A percentile compares a stretch with the other conserved stretches of the same genome.
Conservation (phyloP, 2,888 invertebrate genomes). For the Pardosa pseudoannulata region DNA sequence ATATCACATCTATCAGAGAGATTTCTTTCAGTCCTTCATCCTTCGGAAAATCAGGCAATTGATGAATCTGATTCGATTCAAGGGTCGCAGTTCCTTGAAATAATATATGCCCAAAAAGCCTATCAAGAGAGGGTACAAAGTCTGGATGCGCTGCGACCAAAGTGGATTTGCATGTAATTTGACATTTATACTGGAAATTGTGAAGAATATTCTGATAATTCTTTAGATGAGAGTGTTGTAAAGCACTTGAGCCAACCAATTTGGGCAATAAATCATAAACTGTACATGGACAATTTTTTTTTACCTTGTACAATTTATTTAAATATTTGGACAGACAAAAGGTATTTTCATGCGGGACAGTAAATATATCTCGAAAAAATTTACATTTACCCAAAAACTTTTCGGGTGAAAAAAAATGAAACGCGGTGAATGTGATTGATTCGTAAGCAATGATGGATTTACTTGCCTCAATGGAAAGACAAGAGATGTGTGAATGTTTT, state of each 20-base stretch:
- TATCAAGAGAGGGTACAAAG: no score
- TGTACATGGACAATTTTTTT: conserved; percentile 7
- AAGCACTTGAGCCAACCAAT: not conserved
- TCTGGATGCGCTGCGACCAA: not conserved
- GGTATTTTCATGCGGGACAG: not conserved
- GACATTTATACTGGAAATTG: not conserved
- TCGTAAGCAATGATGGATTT: not conserved
- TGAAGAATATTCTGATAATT: not conserved
- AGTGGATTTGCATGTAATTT: not conserved
- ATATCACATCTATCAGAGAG: no score
- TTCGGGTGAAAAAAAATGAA: not conserved
- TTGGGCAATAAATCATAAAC: not conserved
- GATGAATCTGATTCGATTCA: no score
- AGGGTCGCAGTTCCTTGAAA: no score
- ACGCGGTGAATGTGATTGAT: not conserved
- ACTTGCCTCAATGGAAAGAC: not conserved
- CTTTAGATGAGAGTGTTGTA: not conserved
- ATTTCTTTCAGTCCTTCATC: no score
- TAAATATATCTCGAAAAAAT: not conserved
- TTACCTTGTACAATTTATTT: not conserved
- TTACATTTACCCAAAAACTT: not conserved
- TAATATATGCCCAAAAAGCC: no score
- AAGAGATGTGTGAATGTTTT: not conserved
- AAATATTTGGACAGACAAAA: not conserved
- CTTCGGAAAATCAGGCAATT: no score